phyloP scores from a whole-genome alignment of 2,113 vertebrate species.

The Ramphastos sulfuratus region DNA sequence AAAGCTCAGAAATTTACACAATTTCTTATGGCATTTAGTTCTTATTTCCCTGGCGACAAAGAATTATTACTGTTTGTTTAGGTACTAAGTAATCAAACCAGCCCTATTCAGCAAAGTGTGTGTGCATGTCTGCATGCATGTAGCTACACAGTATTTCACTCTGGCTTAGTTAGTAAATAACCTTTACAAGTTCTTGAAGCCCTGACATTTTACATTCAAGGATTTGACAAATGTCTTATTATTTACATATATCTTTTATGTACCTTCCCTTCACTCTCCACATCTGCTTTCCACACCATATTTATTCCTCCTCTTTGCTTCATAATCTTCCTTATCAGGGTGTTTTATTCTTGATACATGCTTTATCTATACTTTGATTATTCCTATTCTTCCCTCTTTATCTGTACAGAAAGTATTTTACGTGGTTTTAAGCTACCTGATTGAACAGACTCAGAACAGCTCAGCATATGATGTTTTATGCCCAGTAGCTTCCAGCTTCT shows the following conservation, averaged over 20 bases:
- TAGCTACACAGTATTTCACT: background rate
- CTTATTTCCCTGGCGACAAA: constrained; percentile 29
- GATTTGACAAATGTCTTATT: constrained; percentile 47
- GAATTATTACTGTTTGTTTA: constrained; percentile 21
- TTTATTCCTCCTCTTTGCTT: constrained; percentile 51
- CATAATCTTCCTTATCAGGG: background rate
- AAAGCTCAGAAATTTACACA: constrained; percentile 23
- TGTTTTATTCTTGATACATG: background rate
- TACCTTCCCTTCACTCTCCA: constrained; percentile 2
- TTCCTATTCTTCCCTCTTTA: background rate
- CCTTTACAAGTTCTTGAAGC: constrained; percentile 17
- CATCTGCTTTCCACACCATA: background rate
- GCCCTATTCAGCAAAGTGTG: background rate
- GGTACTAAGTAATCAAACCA: background rate
- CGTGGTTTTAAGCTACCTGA: background rate
- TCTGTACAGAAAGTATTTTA: background rate
- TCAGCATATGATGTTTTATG: background rate
- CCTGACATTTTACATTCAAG: background rate
- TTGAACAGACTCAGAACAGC: background rate
- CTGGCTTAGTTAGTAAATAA: constrained; percentile 51
- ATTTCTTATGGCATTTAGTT: constrained; percentile 22
- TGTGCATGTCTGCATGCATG: background rate
- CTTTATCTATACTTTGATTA: background rate
- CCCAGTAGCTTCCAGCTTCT: background rate
- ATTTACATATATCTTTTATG: constrained; percentile 44